Evolutionary conservation across 2,888 invertebrate species (phyloP), one percentile per base, ranked within the genome.

Genomic region (Cephus nigrinus): DNA sequence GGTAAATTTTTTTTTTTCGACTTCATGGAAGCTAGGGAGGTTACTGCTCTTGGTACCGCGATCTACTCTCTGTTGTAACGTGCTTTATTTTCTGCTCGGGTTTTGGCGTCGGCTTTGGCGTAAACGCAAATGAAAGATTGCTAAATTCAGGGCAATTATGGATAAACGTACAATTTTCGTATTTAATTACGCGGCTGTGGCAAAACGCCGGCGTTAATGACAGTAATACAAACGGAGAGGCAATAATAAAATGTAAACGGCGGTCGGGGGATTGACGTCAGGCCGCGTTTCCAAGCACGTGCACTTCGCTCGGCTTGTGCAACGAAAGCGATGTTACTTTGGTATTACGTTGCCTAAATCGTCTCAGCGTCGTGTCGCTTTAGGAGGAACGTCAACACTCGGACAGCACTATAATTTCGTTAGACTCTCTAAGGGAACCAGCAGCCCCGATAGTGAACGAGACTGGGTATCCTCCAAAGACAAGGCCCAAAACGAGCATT

Each of bases 141-240:
- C 88, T 84, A 89, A 90, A 90, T 88, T 89, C 86, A 83, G 87
- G 84, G 83, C 87, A 88, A 86, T 88, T 87, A 85, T 85, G 82
- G 84, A 84, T 84, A 85, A 82, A 84, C 82, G 86, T 85, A 85
- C 87, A 88, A 88, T 90, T 88, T 55, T 90, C 84, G 84, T 87
- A 88, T 90, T 90, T 90, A 90, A 89, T 89, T 89, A 88, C 85
- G 86, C 33, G 68, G 12, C 76, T 80, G 82, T 79, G 82, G 81
- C 83, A 85, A 84, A 84, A 83, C 83, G 81, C 78, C 79, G 80
- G 83, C 85, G 85, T 86, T 89, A 88, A 89, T 89, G 89, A 88
- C 86, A 87, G 88, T 88, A 87, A 86, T 86, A 85, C 86, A 87
- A 86, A 87, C 78, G 75, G 78, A 78, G 78, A 78, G 80, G 83